Base-by-base conservation (phyloP, 2,888 invertebrate species). In the Tiliacea citrago region DNA sequence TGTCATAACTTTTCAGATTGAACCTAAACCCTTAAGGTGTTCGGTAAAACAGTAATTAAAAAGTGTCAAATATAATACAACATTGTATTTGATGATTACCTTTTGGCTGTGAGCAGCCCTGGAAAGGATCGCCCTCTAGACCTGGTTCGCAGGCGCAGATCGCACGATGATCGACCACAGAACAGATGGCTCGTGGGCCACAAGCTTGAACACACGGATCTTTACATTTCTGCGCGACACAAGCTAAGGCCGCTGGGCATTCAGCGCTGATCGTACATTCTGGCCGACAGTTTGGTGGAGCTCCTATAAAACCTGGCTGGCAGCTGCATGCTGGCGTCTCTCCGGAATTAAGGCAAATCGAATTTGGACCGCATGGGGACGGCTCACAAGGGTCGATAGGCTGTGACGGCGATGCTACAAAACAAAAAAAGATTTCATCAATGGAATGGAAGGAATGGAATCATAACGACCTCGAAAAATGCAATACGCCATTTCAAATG, bases 141-240 rank as follows among this genome's bases (percentile, higher is more conserved):
- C 97, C 97, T 7, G 94, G 91, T 75, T 97, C 96, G 87, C 98
- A 98, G 24, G 97, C 95, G 88, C 98, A 98, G 24, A 97, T 96
- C 0, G 97, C 97, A 42, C 97, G 97, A 90, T 98, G 98, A 88
- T 97, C 97, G 61, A 97, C 96, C 18, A 97, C 97, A 53, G 95
- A 94, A 91, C 97, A 97, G 73, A 97, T 88, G 65, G 98, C 97
- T 75, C 94, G 92, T 73, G 95, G 88, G 65, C 97, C 97, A 89
- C 98, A 98, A 5, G 97, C 97, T 81, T 97, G 97, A 60, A 97
- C 96, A 87, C 98, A 98, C 0, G 98, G 98, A 87, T 98, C 97
- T 81, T 96, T 95, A 91, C 98, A 98, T 86, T 96, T 97, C 88
- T 97, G 97, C 53, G 94, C 95, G 8, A 97, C 96, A 88, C 98